A percentile compares a stretch with the other conserved stretches of the same genome.
Evolutionary conservation across 1,140 invertebrate genomes (phyloP).

Genomic region (Elymnias hypermnestra): DNA sequence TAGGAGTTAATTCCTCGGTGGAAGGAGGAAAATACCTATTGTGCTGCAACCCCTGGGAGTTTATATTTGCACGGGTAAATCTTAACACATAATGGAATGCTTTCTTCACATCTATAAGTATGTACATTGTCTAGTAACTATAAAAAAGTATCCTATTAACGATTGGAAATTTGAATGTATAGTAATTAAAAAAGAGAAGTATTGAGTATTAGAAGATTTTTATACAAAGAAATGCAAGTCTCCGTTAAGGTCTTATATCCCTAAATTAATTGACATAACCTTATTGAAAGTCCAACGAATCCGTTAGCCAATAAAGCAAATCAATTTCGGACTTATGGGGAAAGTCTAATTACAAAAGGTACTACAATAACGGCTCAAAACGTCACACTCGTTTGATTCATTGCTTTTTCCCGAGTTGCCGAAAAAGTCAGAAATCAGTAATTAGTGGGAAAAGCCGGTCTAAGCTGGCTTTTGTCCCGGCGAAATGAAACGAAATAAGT

Average conservation of each 20-base stretch:
- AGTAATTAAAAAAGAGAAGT: no score
- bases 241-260: no score
- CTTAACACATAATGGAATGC: neutral
- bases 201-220: no score
- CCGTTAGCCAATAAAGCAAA: neutral
- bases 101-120: no score
- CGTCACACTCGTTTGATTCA: constrained; percentile 9
- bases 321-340: neutral
- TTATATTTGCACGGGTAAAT: constrained; percentile 8
- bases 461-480: constrained; percentile 34
- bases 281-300: neutral
- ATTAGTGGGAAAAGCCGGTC: constrained; percentile 38
- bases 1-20: constrained; percentile 20
- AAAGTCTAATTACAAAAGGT: neutral
- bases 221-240: no score
- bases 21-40: constrained; percentile 22
- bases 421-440: constrained; percentile 38
- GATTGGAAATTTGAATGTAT: no score
- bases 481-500: constrained; percentile 47
- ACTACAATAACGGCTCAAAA: constrained; percentile 4
- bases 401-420: constrained; percentile 10
- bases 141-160: no score
- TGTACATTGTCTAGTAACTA: no score
- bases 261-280: neutral
- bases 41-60: constrained; percentile 3